These are phyloP conservation scores for Ellobium chinense DNA, from an alignment of 2,888 invertebrate species.

Conservation along the genomic window DNA sequence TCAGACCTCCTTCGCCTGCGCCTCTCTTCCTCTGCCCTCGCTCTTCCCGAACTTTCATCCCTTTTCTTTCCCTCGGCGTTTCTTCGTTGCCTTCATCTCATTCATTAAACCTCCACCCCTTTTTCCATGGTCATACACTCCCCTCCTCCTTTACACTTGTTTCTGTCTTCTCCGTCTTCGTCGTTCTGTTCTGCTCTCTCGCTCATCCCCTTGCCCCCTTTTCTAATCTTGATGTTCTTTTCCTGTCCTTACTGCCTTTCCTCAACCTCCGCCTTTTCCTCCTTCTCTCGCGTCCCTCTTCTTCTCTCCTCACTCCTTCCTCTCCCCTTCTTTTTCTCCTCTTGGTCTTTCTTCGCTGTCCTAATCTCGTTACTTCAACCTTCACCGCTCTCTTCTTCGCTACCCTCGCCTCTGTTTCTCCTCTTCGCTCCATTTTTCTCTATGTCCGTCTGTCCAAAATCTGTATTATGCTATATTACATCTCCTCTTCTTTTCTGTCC, in stretches of 20 bases:
- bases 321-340: background rate
- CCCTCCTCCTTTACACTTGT: background rate
- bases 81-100: background rate
- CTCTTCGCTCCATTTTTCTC: background rate
- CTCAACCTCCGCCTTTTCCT: background rate
- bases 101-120: background rate
- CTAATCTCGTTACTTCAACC: background rate
- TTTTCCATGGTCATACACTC: background rate
- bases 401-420: background rate
- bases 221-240: background rate
- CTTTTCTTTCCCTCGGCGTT: background rate
- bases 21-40: background rate
- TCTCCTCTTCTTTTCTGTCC: background rate
- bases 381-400: background rate
- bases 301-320: background rate
- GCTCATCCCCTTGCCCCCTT: background rate
- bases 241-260: background rate
- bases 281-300: background rate
- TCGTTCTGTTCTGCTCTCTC: background rate
- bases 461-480: too few relatives aligned
- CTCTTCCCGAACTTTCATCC: background rate
- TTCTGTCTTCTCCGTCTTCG: background rate
- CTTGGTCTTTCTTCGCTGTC: background rate
- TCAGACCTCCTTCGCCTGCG: background rate
- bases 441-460: background rate